A percentile compares a stretch with the other conserved stretches of the same genome.
Evolutionary conservation across 1,140 invertebrate species (phyloP).

Genomic region (Trypoxylus dichotomus): DNA sequence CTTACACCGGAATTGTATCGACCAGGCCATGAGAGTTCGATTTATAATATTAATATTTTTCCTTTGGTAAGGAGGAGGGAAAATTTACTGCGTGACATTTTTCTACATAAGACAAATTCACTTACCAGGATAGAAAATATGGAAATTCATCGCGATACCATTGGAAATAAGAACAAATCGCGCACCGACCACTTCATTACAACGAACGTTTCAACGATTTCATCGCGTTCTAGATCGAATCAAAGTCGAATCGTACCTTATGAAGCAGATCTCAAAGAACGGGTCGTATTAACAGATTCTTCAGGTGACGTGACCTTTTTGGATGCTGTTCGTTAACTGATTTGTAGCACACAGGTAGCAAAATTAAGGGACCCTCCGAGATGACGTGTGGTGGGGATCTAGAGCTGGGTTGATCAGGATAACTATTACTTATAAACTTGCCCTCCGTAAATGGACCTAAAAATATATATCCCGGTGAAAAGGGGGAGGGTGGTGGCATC

Average conservation of each 20-base stretch:
- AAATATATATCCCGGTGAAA: constrained; percentile 24
- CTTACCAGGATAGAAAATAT: background rate
- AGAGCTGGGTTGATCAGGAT: constrained; percentile 30
- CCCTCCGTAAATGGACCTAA: constrained; percentile 37
- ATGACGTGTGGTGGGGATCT: constrained; percentile 26
- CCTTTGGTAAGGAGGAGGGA: background rate
- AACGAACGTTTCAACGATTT: background rate
- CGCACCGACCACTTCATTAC: background rate
- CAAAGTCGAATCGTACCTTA: too few species aligned
- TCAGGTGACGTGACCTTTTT: constrained; percentile 5
- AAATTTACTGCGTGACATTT: background rate
- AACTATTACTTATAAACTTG: constrained; percentile 37
- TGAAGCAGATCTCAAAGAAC: background rate
- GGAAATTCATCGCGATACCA: background rate
- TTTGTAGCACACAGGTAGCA: constrained; percentile 39
- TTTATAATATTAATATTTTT: background rate
- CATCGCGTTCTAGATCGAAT: background rate
- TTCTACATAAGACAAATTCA: background rate
- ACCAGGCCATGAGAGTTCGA: background rate
- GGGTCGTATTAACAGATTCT: background rate
- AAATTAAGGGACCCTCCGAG: constrained; percentile 36
- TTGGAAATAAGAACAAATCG: background rate
- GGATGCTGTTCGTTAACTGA: constrained; percentile 42
- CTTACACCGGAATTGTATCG: background rate
- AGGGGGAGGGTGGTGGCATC: constrained; percentile 14